Evolutionary conservation across 64 coral and sea anemone genomes (phyloP).

Genomic region (Stylophora pistillata): DNA sequence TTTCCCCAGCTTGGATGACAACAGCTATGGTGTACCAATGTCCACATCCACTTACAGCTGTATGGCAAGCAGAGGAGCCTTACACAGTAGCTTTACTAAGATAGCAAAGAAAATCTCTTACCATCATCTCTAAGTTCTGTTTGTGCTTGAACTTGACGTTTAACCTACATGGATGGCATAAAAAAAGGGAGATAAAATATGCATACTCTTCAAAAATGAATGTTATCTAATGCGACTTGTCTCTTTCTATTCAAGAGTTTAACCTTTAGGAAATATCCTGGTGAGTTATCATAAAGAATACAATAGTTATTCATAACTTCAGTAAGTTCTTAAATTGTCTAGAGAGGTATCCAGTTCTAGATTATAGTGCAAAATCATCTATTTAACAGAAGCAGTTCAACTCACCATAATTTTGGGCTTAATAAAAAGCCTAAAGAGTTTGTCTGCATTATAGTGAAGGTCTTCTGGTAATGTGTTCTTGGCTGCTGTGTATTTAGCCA

Average conservation of each 20-base stretch:
- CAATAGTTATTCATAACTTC: too few species aligned
- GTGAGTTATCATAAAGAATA: too few species aligned
- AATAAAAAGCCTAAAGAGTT: constrained; percentile 68
- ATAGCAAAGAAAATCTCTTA: not conserved
- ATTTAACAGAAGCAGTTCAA: not conserved
- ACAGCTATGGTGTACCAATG: too few species aligned
- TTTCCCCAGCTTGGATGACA: too few species aligned
- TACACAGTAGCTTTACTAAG: too few species aligned
- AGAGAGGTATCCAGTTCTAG: too few species aligned
- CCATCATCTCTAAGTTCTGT: constrained; percentile 70
- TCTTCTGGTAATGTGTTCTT: constrained; percentile 77
- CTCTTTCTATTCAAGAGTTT: too few species aligned
- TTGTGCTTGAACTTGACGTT: constrained; percentile 62
- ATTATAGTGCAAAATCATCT: too few species aligned
- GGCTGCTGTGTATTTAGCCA: constrained; percentile 66
- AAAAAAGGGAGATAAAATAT: not conserved
- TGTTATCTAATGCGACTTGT: not conserved
- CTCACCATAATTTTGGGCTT: constrained; percentile 88
- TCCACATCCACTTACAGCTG: too few species aligned
- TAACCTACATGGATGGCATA: constrained; percentile 23
- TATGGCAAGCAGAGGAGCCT: too few species aligned
- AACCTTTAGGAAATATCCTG: too few species aligned
- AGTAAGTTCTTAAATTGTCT: too few species aligned
- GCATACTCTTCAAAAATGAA: not conserved
- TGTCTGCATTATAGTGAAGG: constrained; percentile 77